Evolutionary conservation across 92 coral and sea anemone species (phyloP), one percentile per base, ranked within the genome.

Genomic region (Scolanthus callimorphus): DNA sequence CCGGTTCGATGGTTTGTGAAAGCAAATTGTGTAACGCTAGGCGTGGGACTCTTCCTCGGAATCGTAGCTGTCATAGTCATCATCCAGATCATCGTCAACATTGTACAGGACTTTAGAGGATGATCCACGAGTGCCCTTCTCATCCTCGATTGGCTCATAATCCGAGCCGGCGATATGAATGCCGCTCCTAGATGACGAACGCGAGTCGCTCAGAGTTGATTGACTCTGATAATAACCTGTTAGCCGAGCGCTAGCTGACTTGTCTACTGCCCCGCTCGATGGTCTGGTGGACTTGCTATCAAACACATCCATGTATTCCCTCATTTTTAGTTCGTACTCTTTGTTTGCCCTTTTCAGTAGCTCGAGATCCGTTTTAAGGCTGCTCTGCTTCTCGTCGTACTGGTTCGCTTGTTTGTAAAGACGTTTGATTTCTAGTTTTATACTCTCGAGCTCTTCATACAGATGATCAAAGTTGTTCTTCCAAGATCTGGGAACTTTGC

Each of bases 271-370:
- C 41, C 8, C 6, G 8, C 6, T 15, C 8, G 15, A 34, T 6
- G 41, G 15, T 46, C 11, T 6, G 12, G 52, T 11, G 11, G 52
- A 4, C 12, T 20, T 52, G 11, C 56, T 68, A 4, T 29, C 39
- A 31, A 68, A 68, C 25, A 68, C 39, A 21, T 68, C 75, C 19
- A 43, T 51, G 24, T 50, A 61, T 11, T 68, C 75, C 47, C 51
- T 58, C 1, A 68, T 65, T 57, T 57, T 68, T n/a, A 41, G 11
- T 46, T 56, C 64, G 37, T 56, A 68, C 17, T 68, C 75, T 29
- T 22, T 68, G 49, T 68, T 68, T 11, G 75, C 75, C 19, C 65
- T 19, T 23, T 47, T 68, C 55, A 68, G 75, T 12, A 31, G 44
- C 47, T 68, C 75, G 20, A 68, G 31, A 20, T 58, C 65, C 26